Conservation (phyloP, 2,797 vertebrate species). For the Gymnothorax javanicus region DNA sequence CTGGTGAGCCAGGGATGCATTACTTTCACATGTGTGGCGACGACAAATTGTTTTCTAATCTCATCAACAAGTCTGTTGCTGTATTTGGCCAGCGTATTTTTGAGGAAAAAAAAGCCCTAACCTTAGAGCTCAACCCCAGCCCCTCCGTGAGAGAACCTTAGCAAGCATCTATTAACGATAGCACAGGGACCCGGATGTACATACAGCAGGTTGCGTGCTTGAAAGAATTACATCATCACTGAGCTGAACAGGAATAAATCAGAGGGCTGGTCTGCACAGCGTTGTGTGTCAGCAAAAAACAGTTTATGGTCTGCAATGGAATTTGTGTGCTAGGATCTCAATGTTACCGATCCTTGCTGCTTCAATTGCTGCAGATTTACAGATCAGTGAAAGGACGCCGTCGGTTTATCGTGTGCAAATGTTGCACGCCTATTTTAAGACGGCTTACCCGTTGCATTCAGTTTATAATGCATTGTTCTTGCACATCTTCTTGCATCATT, state of each 20-base stretch:
- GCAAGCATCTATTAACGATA: conserved; percentile 48
- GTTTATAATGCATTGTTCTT: too few relatives aligned
- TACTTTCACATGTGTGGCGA: conserved; percentile 28
- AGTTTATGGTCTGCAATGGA: not conserved
- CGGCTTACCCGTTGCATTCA: not conserved
- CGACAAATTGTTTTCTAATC: conserved; percentile 29
- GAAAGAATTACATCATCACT: conserved; percentile 73
- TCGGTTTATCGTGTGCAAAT: not conserved
- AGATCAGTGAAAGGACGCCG: not conserved
- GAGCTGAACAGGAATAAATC: conserved; percentile 21
- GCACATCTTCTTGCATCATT: too few relatives aligned
- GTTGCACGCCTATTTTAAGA: not conserved
- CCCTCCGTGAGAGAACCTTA: conserved; percentile 51
- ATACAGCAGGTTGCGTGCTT: conserved; percentile 66
- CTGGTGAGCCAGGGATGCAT: conserved; percentile 65
- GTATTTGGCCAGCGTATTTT: conserved; percentile 36
- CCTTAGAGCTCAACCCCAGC: conserved; percentile 30
- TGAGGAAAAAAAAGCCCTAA: conserved; percentile 29
- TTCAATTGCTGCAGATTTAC: not conserved
- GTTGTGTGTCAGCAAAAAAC: conserved; percentile 28
- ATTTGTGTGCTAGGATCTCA: not conserved
- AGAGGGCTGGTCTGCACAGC: conserved; percentile 3
- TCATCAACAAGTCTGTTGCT: conserved; percentile 19
- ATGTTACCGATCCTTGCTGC: not conserved
- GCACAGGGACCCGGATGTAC: conserved; percentile 75